Evolutionary conservation across 2,113 vertebrate species (phyloP), one percentile per base, ranked within the genome.

Genomic region (Trochalopteron elliotii): DNA sequence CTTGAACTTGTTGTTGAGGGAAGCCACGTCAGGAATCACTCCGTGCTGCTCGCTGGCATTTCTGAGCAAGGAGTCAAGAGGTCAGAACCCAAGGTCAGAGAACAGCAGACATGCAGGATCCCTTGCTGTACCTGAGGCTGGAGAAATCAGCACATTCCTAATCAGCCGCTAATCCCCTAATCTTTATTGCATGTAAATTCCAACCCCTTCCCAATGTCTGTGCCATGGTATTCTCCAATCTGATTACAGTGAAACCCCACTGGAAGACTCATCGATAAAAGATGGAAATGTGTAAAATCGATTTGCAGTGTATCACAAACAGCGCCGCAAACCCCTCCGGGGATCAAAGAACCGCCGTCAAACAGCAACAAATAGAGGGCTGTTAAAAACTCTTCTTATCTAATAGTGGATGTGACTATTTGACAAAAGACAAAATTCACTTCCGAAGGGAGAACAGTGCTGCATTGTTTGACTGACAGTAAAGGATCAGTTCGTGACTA

Each of bases 141-240:
- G 42, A 61, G 68, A 82, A 95, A 94, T 79, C 77, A 79, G 77
- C n/a, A 50, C 76, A 50, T 72, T 75, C 39, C 72, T 72, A 86
- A 97, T 89, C 77, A 90, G 69, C 15, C 0, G 0, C 72, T 92
- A 96, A 96, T 96, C 88, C 92, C 69, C 74, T 95, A 93, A 95
- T 93, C 96, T 96, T 92, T 95, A 95, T 52, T 92, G 88, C 90
- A 72, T 65, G 57, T 78, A 84, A 96, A 96, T 89, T 95, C 82
- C 84, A 85, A 11, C 56, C 63, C 74, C 55, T 83, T 89, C 87
- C 61, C 77, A 75, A 63, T 2, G 42, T 49, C 72, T 80, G 63
- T 39, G 63, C 90, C 23, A 3, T 12, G 55, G 74, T 64, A 87
- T 70, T 88, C 81, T 93, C 80, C 79, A 76, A 45, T 59, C 83